phyloP scores from a whole-genome alignment of 2,797 vertebrate species.

The Amblyopsis hoosieri region DNA sequence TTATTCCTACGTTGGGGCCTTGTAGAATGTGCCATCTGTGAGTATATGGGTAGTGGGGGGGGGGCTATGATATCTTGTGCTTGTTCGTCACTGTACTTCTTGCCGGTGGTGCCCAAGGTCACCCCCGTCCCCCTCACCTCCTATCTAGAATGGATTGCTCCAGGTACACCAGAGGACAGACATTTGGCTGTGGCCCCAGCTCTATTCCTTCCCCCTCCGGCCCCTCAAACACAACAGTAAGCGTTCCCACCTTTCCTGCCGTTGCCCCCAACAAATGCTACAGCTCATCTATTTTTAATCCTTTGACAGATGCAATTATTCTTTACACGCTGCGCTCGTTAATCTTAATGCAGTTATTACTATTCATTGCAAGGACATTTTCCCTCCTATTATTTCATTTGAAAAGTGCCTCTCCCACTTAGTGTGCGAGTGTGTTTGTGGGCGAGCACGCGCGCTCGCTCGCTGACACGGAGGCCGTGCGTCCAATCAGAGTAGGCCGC shows the following conservation, averaged over 20 bases:
- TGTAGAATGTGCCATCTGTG: conserved; percentile 64
- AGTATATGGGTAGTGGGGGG: conserved; percentile 13
- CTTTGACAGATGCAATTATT: conserved; percentile 80
- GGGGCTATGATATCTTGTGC: conserved; percentile 53
- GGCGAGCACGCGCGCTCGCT: conserved; percentile 20
- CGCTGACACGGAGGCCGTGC: conserved; percentile 21
- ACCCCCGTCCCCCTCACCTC: conserved; percentile 38
- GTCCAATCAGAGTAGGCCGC: conserved; percentile 64
- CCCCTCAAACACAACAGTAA: conserved; percentile 63
- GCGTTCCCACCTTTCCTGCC: conserved; percentile 33
- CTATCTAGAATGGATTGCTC: conserved; percentile 66
- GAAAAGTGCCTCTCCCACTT: conserved; percentile 43
- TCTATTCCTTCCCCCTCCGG: conserved; percentile 50
- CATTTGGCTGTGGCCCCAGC: conserved; percentile 66
- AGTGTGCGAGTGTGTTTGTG: conserved; percentile 9
- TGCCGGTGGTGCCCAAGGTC: conserved; percentile 40
- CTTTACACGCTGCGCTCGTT: conserved; percentile 77
- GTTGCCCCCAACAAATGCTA: conserved; percentile 61
- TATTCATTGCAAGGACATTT: conserved; percentile 72
- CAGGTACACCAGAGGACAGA: conserved; percentile 74
- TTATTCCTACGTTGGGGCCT: conserved; percentile 44
- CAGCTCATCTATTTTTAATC: conserved; percentile 81
- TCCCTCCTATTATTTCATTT: conserved; percentile 68
- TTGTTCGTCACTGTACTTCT: conserved; percentile 74
- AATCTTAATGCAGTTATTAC: conserved; percentile 83